Evolutionary conservation across 2,888 invertebrate genomes (phyloP).

Genomic region (Pachydiplax longipennis): DNA sequence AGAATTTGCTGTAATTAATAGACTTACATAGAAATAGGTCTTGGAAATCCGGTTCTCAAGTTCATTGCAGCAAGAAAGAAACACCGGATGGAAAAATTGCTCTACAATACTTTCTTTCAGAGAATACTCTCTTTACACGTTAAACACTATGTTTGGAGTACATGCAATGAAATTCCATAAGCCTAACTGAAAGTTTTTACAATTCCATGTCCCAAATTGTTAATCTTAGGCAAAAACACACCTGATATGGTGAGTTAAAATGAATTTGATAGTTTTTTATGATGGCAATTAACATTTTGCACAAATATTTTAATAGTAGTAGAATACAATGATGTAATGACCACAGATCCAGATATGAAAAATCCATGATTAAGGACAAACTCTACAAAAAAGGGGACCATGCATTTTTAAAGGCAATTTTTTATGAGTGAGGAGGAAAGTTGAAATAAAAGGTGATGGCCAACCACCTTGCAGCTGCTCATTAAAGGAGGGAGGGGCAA

Average conservation of each 20-base stretch:
- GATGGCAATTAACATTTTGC: not conserved
- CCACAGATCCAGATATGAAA: not conserved
- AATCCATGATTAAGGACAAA: not conserved
- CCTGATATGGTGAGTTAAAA: no score
- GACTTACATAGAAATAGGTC: constrained; percentile 44
- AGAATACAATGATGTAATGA: not conserved
- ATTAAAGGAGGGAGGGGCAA: not conserved
- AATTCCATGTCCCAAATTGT: no score
- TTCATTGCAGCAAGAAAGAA: constrained; percentile 45
- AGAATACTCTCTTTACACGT: not conserved
- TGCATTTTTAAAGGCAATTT: not conserved
- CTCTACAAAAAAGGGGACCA: not conserved
- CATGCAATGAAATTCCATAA: not conserved
- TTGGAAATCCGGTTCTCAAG: constrained; percentile 44
- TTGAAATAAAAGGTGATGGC: not conserved
- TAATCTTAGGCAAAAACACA: no score
- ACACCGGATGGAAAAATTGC: constrained; percentile 43
- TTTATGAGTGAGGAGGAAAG: not conserved
- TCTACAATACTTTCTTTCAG: constrained; percentile 19
- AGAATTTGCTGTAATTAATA: constrained; percentile 20
- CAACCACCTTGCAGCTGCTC: not conserved
- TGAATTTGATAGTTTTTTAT: not conserved
- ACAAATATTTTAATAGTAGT: not conserved
- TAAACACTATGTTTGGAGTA: not conserved
- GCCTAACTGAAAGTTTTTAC: not conserved